Conservation (phyloP, 2,113 vertebrate species). For the Thermophis baileyi region DNA sequence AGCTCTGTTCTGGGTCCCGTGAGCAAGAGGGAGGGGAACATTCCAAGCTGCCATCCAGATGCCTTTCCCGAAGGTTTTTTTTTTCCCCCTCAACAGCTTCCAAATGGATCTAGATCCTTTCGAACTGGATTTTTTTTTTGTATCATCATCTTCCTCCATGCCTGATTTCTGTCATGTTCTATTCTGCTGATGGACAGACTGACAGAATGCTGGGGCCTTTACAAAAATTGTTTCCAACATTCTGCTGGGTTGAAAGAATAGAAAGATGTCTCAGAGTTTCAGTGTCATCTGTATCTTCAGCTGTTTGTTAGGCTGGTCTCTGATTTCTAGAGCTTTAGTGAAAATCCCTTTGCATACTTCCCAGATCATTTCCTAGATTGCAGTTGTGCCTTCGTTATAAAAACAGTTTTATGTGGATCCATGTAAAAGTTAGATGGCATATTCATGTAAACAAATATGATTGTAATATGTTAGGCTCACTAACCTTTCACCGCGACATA, state of each 20-base stretch:
- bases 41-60: background rate
- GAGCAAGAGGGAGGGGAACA: background rate
- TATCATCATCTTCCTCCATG: background rate
- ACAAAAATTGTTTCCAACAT: background rate
- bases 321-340: background rate
- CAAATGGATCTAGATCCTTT: background rate
- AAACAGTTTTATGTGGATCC: conserved; percentile 34
- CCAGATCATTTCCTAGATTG: conserved; percentile 48
- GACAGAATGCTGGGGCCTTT: background rate
- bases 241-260: background rate
- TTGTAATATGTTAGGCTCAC: conserved; percentile 48
- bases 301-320: background rate
- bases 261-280: background rate
- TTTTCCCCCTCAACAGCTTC: background rate
- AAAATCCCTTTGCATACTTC: conserved; percentile 42
- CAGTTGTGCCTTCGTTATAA: conserved; percentile 39
- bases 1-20: background rate
- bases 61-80: background rate
- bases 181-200: background rate
- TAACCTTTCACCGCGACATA: conserved; percentile 45
- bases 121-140: background rate
- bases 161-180: background rate
- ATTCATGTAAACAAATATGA: conserved; percentile 65
- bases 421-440: conserved; percentile 53
- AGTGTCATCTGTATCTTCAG: background rate